phyloP scores from a whole-genome alignment of 2,888 invertebrate genomes.

The Plutella xylostella region DNA sequence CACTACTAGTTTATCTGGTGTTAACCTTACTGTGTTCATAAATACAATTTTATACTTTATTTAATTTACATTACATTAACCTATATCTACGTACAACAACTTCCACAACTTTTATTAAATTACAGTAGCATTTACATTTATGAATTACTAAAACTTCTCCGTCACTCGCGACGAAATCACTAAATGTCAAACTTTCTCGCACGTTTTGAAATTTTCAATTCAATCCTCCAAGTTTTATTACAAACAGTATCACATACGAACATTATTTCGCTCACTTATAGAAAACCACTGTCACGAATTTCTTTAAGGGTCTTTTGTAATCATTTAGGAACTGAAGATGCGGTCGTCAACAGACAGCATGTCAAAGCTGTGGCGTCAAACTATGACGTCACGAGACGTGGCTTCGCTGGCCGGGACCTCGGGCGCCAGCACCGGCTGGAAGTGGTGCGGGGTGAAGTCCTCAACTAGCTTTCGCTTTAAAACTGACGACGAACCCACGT shows the following conservation, averaged over 20 bases:
- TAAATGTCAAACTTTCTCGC: constrained; percentile 35
- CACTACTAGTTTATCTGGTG: constrained; percentile 64
- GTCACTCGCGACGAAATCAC: constrained; percentile 31
- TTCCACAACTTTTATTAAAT: constrained; percentile 36
- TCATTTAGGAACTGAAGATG: constrained; percentile 67
- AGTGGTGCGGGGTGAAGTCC: constrained; percentile 66
- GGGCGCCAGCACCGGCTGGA: constrained; percentile 71
- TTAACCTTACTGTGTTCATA: constrained; percentile 67
- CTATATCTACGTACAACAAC: constrained; percentile 49
- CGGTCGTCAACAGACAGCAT: constrained; percentile 68
- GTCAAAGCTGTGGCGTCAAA: constrained; percentile 75
- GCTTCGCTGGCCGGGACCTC: constrained; percentile 52
- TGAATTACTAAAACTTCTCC: constrained; percentile 38
- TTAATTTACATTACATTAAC: constrained; percentile 63
- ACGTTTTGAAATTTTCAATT: too few species aligned
- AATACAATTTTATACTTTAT: constrained; percentile 59
- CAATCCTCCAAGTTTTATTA: too few species aligned
- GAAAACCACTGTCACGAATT: constrained; percentile 6
- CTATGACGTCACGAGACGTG: constrained; percentile 67
- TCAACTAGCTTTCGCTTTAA: constrained; percentile 73
- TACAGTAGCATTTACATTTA: constrained; percentile 46
- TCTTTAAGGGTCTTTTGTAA: constrained; percentile 31
- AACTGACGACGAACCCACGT: constrained; percentile 71
- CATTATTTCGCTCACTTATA: constrained; percentile 23
- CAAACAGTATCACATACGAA: constrained; percentile 28